A percentile compares a stretch with the other conserved stretches of the same genome.
These are phyloP conservation scores for Hyles euphorbiae DNA, from an alignment of 1,140 invertebrate species.

Conservation along the genomic window DNA sequence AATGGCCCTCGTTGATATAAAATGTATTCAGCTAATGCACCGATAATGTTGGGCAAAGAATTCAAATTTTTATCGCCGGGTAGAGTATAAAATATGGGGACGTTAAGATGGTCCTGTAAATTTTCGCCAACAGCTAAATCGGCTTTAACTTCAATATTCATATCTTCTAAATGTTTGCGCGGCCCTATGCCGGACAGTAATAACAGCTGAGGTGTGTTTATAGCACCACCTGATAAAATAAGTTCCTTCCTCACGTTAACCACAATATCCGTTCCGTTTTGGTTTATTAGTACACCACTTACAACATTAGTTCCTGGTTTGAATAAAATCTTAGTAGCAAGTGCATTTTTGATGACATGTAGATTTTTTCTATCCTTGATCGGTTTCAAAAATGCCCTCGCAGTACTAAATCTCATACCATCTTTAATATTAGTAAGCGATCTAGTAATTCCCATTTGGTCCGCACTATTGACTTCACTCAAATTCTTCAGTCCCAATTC, in stretches of 20 bases:
- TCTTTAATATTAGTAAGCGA: conserved; percentile 64
- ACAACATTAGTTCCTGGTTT: conserved; percentile 70
- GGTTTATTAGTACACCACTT: conserved; percentile 77
- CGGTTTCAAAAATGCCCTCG: conserved; percentile 74
- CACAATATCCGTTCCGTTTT: conserved; percentile 62
- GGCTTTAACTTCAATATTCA: conserved; percentile 77
- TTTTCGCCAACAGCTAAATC: conserved; percentile 80
- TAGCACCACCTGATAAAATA: conserved; percentile 80
- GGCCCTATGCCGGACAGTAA: conserved; percentile 87
- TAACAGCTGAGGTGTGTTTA: conserved; percentile 82
- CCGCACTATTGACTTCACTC: conserved; percentile 74
- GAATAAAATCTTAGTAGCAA: conserved; percentile 79
- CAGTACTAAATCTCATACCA: conserved; percentile 60
- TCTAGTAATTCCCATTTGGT: conserved; percentile 61
- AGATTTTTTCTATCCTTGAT: conserved; percentile 79
- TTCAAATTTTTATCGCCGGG: conserved; percentile 21
- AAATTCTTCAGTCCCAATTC: conserved; percentile 82
- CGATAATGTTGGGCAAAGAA: conserved; percentile 21
- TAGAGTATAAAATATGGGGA: conserved; percentile 31
- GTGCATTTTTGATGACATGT: conserved; percentile 79
- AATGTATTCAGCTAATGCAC: conserved; percentile 25
- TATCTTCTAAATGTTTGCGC: conserved; percentile 77
- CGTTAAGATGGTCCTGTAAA: conserved; percentile 79
- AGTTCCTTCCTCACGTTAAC: conserved; percentile 79
- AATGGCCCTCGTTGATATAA: conserved; percentile 29